These are phyloP conservation scores for Enteromius treurensis DNA, from an alignment of 2,797 vertebrate species.

Conservation along the genomic window DNA sequence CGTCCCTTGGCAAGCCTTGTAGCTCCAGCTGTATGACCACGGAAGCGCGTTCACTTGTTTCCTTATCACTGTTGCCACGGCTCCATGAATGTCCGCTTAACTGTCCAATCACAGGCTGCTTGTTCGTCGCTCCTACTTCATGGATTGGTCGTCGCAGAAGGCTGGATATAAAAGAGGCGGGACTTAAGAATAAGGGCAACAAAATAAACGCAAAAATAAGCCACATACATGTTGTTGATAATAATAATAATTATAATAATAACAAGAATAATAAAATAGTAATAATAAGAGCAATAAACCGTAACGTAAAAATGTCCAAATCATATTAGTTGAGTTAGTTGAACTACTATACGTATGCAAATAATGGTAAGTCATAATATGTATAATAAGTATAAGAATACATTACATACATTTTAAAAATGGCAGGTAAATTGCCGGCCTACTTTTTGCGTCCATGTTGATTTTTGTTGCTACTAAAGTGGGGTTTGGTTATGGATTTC, in stretches of 20 bases:
- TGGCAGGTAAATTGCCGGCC: too few species aligned
- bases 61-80: constrained; percentile 35
- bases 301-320: neutral
- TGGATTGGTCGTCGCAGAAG: neutral
- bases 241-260: neutral
- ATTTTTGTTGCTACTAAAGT: neutral
- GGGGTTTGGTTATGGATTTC: too few species aligned
- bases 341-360: neutral
- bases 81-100: neutral
- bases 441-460: neutral
- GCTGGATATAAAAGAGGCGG: neutral
- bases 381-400: too few species aligned
- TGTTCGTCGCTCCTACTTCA: neutral
- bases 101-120: constrained; percentile 21
- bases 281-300: neutral
- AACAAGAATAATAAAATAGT: too few species aligned
- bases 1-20: neutral
- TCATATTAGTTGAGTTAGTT: neutral
- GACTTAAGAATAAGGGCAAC: neutral
- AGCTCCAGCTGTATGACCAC: neutral
- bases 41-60: constrained; percentile 18
- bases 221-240: neutral
- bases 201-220: neutral
- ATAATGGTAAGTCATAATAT: too few species aligned
- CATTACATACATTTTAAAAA: too few species aligned